phyloP scores from a whole-genome alignment of 1,140 invertebrate species.

The Trigoniulus corallinus region DNA sequence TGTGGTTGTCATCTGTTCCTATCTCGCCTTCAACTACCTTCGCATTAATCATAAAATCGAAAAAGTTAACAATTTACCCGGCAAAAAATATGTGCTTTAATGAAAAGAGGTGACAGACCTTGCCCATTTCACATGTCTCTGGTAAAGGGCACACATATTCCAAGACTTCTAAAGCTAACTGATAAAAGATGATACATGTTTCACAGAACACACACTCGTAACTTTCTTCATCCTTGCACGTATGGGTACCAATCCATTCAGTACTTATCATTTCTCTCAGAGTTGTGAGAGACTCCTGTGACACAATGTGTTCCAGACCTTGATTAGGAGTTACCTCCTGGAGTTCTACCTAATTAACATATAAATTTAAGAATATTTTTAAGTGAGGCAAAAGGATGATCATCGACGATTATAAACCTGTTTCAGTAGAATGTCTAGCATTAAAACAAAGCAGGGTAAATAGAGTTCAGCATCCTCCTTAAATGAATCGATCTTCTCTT shows the following conservation, averaged over 20 bases:
- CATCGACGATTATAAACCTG: constrained; percentile 47
- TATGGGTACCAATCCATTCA: constrained; percentile 52
- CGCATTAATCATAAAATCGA: too few species aligned
- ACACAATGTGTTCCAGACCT: constrained; percentile 56
- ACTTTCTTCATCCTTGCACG: constrained; percentile 36
- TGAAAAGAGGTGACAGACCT: too few species aligned
- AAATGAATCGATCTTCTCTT: background rate
- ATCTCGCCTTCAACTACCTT: too few species aligned
- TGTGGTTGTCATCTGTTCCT: too few species aligned
- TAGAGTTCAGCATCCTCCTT: constrained; percentile 25
- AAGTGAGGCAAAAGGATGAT: constrained; percentile 5
- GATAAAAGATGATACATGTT: constrained; percentile 76
- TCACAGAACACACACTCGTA: constrained; percentile 80
- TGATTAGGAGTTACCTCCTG: constrained; percentile 73
- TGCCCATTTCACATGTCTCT: constrained; percentile 11
- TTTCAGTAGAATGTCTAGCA: constrained; percentile 87
- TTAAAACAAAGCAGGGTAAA: constrained; percentile 83
- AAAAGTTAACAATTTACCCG: too few species aligned
- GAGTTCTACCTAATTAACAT: constrained; percentile 57
- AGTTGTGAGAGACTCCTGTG: constrained; percentile 54
- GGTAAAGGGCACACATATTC: constrained; percentile 34
- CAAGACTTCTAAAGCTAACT: constrained; percentile 19
- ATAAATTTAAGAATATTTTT: background rate
- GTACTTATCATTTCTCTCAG: constrained; percentile 66
- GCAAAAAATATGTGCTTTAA: too few species aligned